Base-by-base conservation (phyloP, 1,140 invertebrate genomes). In the fruit fly (Drosophila melanogaster) region DNA sequence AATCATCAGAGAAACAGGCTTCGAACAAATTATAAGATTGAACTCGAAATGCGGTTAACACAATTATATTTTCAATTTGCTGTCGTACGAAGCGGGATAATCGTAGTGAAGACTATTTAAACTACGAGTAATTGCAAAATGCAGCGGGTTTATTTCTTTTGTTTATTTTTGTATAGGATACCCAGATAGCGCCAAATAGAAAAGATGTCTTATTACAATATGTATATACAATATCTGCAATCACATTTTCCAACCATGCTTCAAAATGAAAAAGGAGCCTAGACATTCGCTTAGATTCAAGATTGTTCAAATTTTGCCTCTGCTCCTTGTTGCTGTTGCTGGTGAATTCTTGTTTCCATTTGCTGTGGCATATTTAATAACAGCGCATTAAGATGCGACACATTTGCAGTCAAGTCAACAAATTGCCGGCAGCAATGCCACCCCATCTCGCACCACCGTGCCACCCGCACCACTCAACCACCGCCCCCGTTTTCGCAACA, bases 351-450 rank as follows among this genome's bases (percentile, higher is more conserved):
- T 46, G 60, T 49, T 53, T 43, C 71, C 70, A 74, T 75, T 75
- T 75, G 35, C 40, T 70, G 59, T 77, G 55, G 70, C 65, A 81
- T 86, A 87, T 85, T 85, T 81, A 81, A 81, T 85, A 77, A 81
- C 74, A 75, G 65, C 79, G 74, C 81, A 86, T 87, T 85, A 87
- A 78, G 64, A 85, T 81, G 78, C 83, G 81, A 87, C 78, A 81
- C 83, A 85, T 85, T 85, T 81, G 74, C 83, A 78, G 81, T 85
- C 78, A 78, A 85, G 83, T 85, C 81, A 85, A 85, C 83, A 85
- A 85, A 85, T 85, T 85, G 81, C 81, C 81, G 58, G 65, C 83
- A 86, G 81, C 83, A 74, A 80, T 71, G 41, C 38, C 60, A 7
- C 41, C 72, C 30, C 38, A 37, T 26, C 55, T 3, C 47, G 8